phyloP scores from a whole-genome alignment of 2,888 invertebrate genomes.

The Melinaea marsaeus region DNA sequence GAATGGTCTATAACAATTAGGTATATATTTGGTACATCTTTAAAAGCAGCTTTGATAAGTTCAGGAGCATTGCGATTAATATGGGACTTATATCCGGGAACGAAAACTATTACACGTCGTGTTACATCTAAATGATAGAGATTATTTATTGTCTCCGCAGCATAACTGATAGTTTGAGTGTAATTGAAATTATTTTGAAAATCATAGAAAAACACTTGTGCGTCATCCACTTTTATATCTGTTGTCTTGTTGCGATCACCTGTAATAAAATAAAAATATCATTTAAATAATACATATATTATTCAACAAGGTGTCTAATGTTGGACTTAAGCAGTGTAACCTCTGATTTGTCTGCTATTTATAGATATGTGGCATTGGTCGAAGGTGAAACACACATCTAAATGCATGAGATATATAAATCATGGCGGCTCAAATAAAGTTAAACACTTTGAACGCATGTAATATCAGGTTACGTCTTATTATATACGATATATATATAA shows the following conservation, averaged over 20 bases:
- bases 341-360: neutral
- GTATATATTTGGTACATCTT: slow-evolving; percentile 56
- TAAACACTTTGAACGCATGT: neutral
- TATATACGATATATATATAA: too few relatives aligned
- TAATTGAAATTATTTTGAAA: slow-evolving; percentile 63
- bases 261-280: slow-evolving; percentile 39
- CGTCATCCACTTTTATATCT: slow-evolving; percentile 53
- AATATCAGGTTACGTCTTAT: neutral
- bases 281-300: neutral
- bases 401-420: too few relatives aligned
- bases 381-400: neutral
- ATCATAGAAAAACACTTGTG: slow-evolving; percentile 63
- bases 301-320: too few relatives aligned
- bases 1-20: slow-evolving; percentile 67
- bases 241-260: slow-evolving; percentile 60
- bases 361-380: slow-evolving; percentile 1
- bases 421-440: neutral
- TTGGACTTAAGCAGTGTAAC: too few relatives aligned
- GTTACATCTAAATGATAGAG: slow-evolving; percentile 57
- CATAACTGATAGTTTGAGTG: slow-evolving; percentile 50
- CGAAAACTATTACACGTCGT: slow-evolving; percentile 60
- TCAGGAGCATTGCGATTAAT: slow-evolving; percentile 60
- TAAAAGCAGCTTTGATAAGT: slow-evolving; percentile 57
- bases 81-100: slow-evolving; percentile 68
- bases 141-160: slow-evolving; percentile 48